These are phyloP conservation scores for Zenarchopterus dispar DNA, from an alignment of 2,797 vertebrate species.

Conservation along the genomic window DNA sequence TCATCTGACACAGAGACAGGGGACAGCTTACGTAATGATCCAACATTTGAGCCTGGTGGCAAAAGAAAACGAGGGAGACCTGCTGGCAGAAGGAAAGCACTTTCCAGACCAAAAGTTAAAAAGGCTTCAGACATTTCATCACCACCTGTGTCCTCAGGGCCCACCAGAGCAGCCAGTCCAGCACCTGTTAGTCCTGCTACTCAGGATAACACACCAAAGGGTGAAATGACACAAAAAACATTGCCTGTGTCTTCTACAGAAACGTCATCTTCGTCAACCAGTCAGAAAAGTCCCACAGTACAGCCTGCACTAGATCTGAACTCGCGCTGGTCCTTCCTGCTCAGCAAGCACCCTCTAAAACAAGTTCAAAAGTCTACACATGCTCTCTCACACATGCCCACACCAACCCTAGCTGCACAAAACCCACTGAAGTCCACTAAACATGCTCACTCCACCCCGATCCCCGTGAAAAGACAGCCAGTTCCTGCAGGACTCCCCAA, in stretches of 20 bases:
- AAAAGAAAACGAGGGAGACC: neutral
- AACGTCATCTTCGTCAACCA: neutral
- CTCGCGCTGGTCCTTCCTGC: constrained; percentile 60
- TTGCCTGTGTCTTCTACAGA: constrained; percentile 23
- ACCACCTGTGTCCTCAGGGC: neutral
- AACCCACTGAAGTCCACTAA: neutral
- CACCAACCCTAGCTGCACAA: neutral
- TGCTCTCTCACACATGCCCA: neutral
- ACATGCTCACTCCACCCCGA: constrained; percentile 60
- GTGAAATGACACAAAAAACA: neutral
- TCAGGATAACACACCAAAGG: neutral
- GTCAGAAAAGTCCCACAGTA: neutral
- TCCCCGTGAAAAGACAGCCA: constrained; percentile 20
- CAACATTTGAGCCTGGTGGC: constrained; percentile 19
- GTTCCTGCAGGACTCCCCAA: constrained; percentile 1
- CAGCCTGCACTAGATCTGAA: neutral
- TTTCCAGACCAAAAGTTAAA: neutral
- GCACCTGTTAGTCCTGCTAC: neutral
- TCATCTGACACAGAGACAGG: neutral
- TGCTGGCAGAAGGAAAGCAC: neutral
- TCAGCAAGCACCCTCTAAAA: constrained; percentile 52
- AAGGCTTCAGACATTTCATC: constrained; percentile 1
- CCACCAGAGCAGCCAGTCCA: neutral
- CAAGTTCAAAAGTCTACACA: neutral
- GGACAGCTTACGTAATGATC: constrained; percentile 15